Base-by-base conservation (phyloP, 2,113 vertebrate genomes). In the Saguinus imperator region DNA sequence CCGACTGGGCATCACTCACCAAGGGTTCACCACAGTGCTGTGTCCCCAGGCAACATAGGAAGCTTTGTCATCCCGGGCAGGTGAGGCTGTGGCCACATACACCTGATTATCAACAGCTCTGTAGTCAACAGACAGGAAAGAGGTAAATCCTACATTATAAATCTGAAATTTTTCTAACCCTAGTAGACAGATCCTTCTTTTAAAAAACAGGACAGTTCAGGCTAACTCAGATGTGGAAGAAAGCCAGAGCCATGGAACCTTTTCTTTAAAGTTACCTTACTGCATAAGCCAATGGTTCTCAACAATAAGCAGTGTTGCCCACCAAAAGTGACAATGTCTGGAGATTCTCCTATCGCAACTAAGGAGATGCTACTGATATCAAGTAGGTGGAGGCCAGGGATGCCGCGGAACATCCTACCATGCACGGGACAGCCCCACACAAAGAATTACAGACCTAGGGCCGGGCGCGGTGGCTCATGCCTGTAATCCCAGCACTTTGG, bases 1-100 rank as follows among this genome's bases (percentile, higher is more conserved):
- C 73, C 73, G 2, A 6, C 14, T 2, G 75, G 92, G 43, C 45
- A 35, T 72, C 17, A 98, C 99, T 99, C 91, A 99, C 99, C 99
- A 99, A 50, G 99, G 99, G 98, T 98, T 99, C 88, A 99, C 99
- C 0, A 99, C 98, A 0, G 99, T 99, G 99, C 99, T 99, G 98
- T 99, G 99, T 98, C 99, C 99, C 99, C 99, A 99, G 52, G 99
- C 99, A 57, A 99, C 98, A 21, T 99, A 99, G 1, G 99, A 99
- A 13, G 99, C 99, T 0, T 98, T 98, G 35, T 99, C 99, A 85
- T 99, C 99, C 98, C 99, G 99, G 52, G 99, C 99, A 87, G 99
- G 99, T 76, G 99, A 99, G n/a, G 99, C 99, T 0, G 99, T 98
- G 95, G 99, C 99, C 95, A 99, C 99, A 0, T 99, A 99, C 50